These are phyloP conservation scores for Chrysotoxum bicinctum DNA, from an alignment of 2,888 invertebrate species.

Conservation along the genomic window DNA sequence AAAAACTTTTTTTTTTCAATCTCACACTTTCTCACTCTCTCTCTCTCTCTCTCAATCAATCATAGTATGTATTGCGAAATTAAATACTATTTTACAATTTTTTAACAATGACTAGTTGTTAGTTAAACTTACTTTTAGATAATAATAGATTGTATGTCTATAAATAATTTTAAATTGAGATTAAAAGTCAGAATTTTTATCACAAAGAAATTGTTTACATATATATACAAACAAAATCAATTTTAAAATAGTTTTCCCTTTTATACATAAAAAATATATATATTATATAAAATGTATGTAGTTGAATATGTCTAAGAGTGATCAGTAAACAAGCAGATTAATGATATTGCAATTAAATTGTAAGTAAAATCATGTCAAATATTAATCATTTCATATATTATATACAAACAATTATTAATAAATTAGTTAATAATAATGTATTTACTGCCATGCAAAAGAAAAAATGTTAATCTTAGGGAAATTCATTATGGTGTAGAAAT, in stretches of 20 bases:
- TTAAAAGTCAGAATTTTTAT: slow-evolving; percentile 65
- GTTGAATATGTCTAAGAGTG: slow-evolving; percentile 42
- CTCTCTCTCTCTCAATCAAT: slow-evolving; percentile 33
- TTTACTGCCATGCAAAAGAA: slow-evolving; percentile 67
- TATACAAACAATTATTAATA: slow-evolving; percentile 41
- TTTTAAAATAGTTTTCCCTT: slow-evolving; percentile 51
- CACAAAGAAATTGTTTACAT: slow-evolving; percentile 64
- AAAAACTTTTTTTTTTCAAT: neutral
- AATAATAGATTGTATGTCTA: slow-evolving; percentile 45
- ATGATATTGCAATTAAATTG: slow-evolving; percentile 71
- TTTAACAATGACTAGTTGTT: slow-evolving; percentile 66
- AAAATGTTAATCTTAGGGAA: slow-evolving; percentile 67
- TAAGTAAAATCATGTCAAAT: slow-evolving; percentile 64
- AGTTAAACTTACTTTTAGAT: slow-evolving; percentile 44
- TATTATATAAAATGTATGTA: slow-evolving; percentile 32
- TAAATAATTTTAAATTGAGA: slow-evolving; percentile 57
- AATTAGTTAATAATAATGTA: slow-evolving; percentile 60
- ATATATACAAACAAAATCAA: slow-evolving; percentile 25
- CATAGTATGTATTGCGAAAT: slow-evolving; percentile 38
- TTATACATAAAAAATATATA: slow-evolving; percentile 35
- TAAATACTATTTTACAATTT: slow-evolving; percentile 53
- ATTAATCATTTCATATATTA: slow-evolving; percentile 60
- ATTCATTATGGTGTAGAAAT: slow-evolving; percentile 70
- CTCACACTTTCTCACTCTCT: too few relatives aligned
- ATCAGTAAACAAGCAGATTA: slow-evolving; percentile 28